Conservation (phyloP, 1,140 invertebrate species). For the Trissolcus basalis region DNA sequence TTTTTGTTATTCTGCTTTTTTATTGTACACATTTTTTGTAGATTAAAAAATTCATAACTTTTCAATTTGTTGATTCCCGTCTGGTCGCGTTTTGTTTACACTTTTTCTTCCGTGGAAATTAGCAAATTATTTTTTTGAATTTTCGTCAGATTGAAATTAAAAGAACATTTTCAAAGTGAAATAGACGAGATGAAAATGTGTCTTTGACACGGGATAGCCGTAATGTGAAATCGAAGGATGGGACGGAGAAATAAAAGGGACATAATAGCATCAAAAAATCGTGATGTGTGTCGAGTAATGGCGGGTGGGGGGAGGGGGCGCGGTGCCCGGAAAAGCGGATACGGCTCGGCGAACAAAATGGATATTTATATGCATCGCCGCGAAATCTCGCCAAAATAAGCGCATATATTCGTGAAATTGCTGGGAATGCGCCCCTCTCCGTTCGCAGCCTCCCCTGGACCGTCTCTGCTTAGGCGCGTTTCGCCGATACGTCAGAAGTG, state of each 20-base stretch:
- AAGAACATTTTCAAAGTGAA: background rate
- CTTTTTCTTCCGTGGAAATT: no score
- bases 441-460: background rate
- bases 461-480: slow-evolving; percentile 30
- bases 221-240: background rate
- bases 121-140: no score
- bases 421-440: slow-evolving; percentile 14
- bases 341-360: slow-evolving; percentile 44
- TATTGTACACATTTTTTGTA: no score
- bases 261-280: slow-evolving; percentile 30
- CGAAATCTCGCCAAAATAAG: slow-evolving; percentile 58
- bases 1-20: no score
- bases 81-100: no score
- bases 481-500: slow-evolving; percentile 31
- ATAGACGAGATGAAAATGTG: background rate
- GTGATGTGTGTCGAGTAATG: slow-evolving; percentile 22
- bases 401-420: slow-evolving; percentile 54
- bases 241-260: slow-evolving; percentile 21
- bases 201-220: background rate
- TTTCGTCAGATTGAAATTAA: no score
- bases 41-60: no score
- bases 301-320: slow-evolving; percentile 11
- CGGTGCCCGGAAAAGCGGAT: slow-evolving; percentile 33
- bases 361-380: slow-evolving; percentile 58
- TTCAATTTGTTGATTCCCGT: no score